Conservation (phyloP, 1,140 invertebrate species). For the Branchinecta lindahli region DNA sequence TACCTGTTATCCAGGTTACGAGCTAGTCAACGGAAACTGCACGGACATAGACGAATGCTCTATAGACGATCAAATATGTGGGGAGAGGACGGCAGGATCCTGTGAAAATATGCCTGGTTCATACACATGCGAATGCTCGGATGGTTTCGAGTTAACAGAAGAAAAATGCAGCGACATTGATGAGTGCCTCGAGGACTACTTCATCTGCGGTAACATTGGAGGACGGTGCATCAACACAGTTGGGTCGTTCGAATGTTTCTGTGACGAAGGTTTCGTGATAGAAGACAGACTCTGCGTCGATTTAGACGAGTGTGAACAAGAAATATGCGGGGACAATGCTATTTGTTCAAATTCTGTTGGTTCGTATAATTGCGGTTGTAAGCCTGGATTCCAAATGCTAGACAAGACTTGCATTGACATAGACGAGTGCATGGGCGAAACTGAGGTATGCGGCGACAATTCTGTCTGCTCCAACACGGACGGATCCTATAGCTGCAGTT, state of each 20-base stretch:
- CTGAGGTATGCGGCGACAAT: conserved; percentile 17
- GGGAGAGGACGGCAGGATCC: conserved; percentile 26
- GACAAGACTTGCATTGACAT: conserved; percentile 28
- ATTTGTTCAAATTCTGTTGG: conserved; percentile 67
- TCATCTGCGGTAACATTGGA: conserved; percentile 35
- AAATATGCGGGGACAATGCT: conserved; percentile 27
- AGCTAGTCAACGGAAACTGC: conserved; percentile 32
- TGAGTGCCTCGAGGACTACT: conserved; percentile 48
- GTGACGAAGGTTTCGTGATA: conserved; percentile 50
- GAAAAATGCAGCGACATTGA: conserved; percentile 28
- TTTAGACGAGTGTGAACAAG: too few relatives aligned
- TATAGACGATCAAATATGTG: conserved; percentile 44
- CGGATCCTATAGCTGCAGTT: conserved; percentile 21
- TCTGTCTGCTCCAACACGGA: conserved; percentile 22
- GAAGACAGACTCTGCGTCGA: conserved; percentile 27
- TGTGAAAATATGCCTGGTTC: conserved; percentile 54
- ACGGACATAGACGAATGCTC: conserved; percentile 29
- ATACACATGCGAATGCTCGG: conserved; percentile 62
- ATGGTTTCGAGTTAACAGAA: conserved; percentile 55
- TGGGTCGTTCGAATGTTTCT: conserved; percentile 65
- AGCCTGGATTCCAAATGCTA: conserved; percentile 33
- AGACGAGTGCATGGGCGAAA: conserved; percentile 31
- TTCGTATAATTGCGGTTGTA: conserved; percentile 63
- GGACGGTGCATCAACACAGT: conserved; percentile 59
- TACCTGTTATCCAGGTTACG: conserved; percentile 48